Evolutionary conservation across 2,113 vertebrate species (phyloP), one percentile per base, ranked within the genome.

Genomic region (Chiloscyllium plagiosum): DNA sequence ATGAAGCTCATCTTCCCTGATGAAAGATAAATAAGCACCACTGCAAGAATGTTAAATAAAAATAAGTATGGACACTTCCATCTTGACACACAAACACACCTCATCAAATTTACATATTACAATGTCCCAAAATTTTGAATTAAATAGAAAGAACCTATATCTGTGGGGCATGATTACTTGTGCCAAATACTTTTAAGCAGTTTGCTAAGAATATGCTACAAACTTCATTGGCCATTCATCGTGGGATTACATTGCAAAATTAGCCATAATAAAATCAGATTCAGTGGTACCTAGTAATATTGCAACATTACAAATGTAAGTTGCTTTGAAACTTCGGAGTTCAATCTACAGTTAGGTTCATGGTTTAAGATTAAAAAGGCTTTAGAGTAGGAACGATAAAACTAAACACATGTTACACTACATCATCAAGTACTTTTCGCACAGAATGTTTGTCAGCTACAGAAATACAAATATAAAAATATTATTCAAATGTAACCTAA

Each of bases 401-500:
- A 95, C 12, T 70, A 13, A 70, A 65, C 87, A 65, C 29, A 65
- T 93, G 89, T 33, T 33, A 66, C n/a, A 93, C 87, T 20, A 93
- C 89, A 93, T 93, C 66, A 93, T 93, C 89, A 93, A 93, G 89
- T 68, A 68, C 66, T 66, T 93, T 93, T 93, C 29, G 61, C 26
- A 61, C 50, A 61, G 87, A 90, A 72, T 70, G 24, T 47, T 72
- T 72, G 22, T 95, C 68, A 52, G 42, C 94, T 72, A 70, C 66
- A 70, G 68, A 95, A 61, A 72, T 42, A 95, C 68, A 95, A 61
- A 70, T 95, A 95, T 95, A 95, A 95, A 95, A 95, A 95, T 72
- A 95, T 95, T 95, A 95, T 69, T 95, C 94, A 95, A 95, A 95
- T 76, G 69, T 50, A 95, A 95, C 94, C 94, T 72, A 70, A 69